A percentile compares a stretch with the other conserved stretches of the same genome.
phyloP scores from a whole-genome alignment of 1,140 invertebrate genomes.

The Rhopalosiphum maidis region DNA sequence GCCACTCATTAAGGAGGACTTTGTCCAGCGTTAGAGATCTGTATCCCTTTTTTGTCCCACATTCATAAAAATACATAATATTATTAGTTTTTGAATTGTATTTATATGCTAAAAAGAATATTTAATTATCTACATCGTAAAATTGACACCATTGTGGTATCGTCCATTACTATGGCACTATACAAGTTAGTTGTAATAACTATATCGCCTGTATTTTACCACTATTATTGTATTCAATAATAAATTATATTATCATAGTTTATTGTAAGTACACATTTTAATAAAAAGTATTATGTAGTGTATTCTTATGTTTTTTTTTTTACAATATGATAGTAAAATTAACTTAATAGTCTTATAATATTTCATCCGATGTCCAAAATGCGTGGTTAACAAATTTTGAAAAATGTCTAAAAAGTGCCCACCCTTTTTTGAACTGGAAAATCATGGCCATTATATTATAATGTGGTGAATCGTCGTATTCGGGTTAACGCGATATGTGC shows the following conservation, averaged over 20 bases:
- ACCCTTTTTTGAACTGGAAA: not conserved
- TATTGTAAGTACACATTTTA: not conserved
- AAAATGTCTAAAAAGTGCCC: no score
- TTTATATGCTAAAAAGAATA: not conserved
- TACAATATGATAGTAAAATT: no score
- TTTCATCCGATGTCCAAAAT: no score
- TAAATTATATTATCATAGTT: not conserved
- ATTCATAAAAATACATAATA: not conserved
- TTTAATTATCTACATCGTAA: not conserved
- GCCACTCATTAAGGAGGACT: not conserved
- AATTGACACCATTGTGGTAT: no score
- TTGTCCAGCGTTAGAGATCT: not conserved
- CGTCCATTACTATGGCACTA: no score
- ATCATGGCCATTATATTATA: not conserved
- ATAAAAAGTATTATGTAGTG: no score
- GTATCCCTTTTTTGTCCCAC: not conserved
- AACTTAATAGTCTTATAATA: no score
- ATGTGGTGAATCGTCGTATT: not conserved
- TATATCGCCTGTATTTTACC: no score
- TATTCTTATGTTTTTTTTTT: not conserved
- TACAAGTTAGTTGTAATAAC: no score
- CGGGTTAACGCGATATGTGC: not conserved
- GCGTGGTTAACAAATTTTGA: no score
- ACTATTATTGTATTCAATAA: no score
- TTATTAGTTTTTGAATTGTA: not conserved